Evolutionary conservation across 2,888 invertebrate genomes (phyloP).

Genomic region (Apodemia hepburni): DNA sequence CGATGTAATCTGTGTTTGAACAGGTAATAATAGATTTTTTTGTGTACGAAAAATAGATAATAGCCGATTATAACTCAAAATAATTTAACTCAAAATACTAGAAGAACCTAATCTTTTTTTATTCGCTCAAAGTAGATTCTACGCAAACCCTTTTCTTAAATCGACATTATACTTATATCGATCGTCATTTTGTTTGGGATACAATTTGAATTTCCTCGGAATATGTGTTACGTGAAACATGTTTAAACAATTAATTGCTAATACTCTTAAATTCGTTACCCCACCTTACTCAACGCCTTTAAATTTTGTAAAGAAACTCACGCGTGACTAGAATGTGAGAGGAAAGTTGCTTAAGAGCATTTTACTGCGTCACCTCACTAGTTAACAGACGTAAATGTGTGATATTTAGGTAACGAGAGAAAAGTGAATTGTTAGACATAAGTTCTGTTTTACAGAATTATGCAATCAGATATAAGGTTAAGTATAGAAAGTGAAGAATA

Average conservation of each 20-base stretch:
- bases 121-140: no score
- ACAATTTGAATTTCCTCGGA: not conserved
- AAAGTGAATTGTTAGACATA: not conserved
- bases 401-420: not conserved
- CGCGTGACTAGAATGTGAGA: constrained; percentile 41
- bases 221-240: not conserved
- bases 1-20: no score
- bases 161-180: no score
- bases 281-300: constrained; percentile 39
- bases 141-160: no score
- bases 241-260: not conserved
- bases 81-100: no score
- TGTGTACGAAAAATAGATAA: no score
- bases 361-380: constrained; percentile 7
- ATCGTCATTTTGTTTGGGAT: no score
- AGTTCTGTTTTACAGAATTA: not conserved
- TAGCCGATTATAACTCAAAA: no score
- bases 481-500: no score
- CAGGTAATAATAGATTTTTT: no score
- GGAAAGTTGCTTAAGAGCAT: constrained; percentile 27
- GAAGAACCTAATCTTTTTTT: no score
- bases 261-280: not conserved
- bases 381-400: not conserved
- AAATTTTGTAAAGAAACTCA: constrained; percentile 38
- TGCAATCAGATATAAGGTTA: not conserved